These are phyloP conservation scores for Leptinotarsa juncta DNA, from an alignment of 2,888 invertebrate species.

Conservation along the genomic window DNA sequence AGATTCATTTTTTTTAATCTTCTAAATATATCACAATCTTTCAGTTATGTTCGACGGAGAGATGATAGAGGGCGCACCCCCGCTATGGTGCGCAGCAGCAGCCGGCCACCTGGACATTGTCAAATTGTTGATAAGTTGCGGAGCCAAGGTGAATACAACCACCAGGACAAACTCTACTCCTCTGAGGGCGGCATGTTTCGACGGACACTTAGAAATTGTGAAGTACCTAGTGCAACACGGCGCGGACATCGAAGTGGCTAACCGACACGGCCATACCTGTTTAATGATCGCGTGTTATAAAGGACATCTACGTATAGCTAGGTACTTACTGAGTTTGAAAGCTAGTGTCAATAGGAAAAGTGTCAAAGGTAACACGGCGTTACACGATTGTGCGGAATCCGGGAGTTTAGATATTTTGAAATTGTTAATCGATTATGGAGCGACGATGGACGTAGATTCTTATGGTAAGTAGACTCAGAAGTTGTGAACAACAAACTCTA, in stretches of 20 bases:
- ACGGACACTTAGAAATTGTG: conserved; percentile 95
- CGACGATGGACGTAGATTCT: conserved; percentile 93
- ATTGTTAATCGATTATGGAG: conserved; percentile 87
- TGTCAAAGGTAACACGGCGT: conserved; percentile 93
- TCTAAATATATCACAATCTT: conserved; percentile 48
- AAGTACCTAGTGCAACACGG: conserved; percentile 91
- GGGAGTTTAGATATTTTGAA: conserved; percentile 93
- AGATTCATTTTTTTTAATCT: no score
- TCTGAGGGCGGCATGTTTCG: conserved; percentile 94
- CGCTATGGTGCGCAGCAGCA: conserved; percentile 97
- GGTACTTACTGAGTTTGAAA: conserved; percentile 85
- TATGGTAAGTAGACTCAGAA: conserved; percentile 73
- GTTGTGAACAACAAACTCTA: no score
- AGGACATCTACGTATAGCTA: conserved; percentile 91
- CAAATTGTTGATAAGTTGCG: conserved; percentile 83
- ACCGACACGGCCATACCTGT: conserved; percentile 93
- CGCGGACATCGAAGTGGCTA: conserved; percentile 85
- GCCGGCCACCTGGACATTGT: conserved; percentile 93
- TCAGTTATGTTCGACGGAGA: conserved; percentile 96
- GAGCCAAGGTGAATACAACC: conserved; percentile 93
- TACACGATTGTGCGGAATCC: conserved; percentile 97
- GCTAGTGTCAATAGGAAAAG: conserved; percentile 95
- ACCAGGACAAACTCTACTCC: conserved; percentile 96
- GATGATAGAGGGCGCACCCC: conserved; percentile 95
- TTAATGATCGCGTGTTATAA: conserved; percentile 99